Percentiles rank a stretch among this genome's conserved stretches.
phyloP scores from a whole-genome alignment of 2,888 invertebrate genomes.

The Catocala fraxini region DNA sequence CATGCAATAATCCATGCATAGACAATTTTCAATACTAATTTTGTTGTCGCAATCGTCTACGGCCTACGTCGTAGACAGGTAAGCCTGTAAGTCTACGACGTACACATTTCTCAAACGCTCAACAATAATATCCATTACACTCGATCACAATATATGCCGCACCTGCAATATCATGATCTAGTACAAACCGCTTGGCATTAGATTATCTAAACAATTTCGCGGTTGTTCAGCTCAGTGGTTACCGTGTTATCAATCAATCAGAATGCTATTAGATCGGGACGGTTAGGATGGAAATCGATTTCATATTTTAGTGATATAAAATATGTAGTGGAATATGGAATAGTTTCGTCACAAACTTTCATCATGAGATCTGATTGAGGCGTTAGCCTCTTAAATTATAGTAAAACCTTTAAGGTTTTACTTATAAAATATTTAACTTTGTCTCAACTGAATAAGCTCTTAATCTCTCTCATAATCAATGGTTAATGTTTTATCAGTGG shows the following conservation, averaged over 20 bases:
- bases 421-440: too few species aligned
- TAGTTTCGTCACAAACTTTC: neutral
- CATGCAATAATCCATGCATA: neutral
- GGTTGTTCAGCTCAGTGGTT: constrained; percentile 21
- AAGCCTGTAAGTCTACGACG: neutral
- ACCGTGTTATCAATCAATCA: constrained; percentile 36
- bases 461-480: too few species aligned
- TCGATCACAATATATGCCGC: constrained; percentile 10
- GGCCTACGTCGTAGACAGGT: neutral
- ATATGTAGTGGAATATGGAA: neutral
- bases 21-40: neutral
- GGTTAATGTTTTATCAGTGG: too few species aligned
- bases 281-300: constrained; percentile 17
- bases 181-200: constrained; percentile 17
- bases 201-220: constrained; percentile 36
- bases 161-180: constrained; percentile 8
- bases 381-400: too few species aligned
- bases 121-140: neutral
- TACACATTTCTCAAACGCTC: neutral
- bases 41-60: neutral
- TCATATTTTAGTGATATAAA: neutral
- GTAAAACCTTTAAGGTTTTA: too few species aligned
- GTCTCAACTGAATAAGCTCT: too few species aligned
- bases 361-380: too few species aligned
- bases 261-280: constrained; percentile 20